These are phyloP conservation scores for Pterocles orientalis DNA, from an alignment of 2,113 vertebrate species.

Conservation along the genomic window DNA sequence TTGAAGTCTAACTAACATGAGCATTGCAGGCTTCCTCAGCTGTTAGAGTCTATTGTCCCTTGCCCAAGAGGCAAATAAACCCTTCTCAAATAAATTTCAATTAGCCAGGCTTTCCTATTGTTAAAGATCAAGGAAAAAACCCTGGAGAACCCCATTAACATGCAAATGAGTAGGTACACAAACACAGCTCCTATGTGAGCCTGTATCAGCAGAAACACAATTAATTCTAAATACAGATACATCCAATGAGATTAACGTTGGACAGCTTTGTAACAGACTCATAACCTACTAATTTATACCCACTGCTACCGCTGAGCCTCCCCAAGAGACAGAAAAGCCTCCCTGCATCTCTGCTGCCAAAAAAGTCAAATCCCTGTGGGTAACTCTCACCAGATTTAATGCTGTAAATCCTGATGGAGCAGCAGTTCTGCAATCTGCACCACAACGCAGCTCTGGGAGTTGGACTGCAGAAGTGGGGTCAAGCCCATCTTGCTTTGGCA, in stretches of 20 bases:
- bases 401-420: background rate
- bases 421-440: background rate
- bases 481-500: background rate
- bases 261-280: background rate
- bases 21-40: background rate
- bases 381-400: background rate
- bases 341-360: background rate
- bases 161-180: conserved; percentile 54
- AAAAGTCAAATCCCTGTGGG: background rate
- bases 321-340: background rate
- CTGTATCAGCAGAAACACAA: conserved; percentile 35
- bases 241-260: background rate
- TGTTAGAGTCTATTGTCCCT: background rate
- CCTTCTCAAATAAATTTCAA: conserved; percentile 53
- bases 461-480: fast-evolving
- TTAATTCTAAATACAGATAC: conserved; percentile 40
- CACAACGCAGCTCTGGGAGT: fast-evolving
- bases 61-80: conserved; percentile 48
- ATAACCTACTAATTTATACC: background rate
- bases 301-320: background rate
- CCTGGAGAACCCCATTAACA: conserved; percentile 54
- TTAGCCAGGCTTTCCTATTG: conserved; percentile 42
- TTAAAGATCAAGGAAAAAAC: conserved; percentile 55
- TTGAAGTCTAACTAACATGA: background rate
- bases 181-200: background rate